phyloP scores from a whole-genome alignment of 2,888 invertebrate species.

The Tortrix viridana region DNA sequence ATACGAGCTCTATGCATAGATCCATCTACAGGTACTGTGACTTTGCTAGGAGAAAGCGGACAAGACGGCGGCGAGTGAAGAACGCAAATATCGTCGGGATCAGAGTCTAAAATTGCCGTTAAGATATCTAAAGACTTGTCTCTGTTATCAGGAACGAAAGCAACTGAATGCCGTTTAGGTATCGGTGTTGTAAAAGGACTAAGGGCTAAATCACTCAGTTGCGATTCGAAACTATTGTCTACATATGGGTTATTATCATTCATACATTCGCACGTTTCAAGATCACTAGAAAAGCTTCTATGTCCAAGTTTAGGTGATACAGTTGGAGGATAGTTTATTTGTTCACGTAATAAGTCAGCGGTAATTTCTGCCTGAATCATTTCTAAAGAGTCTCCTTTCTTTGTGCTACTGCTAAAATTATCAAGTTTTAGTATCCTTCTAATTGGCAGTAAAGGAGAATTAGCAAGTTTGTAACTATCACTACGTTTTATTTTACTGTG shows the following conservation, averaged over 20 bases:
- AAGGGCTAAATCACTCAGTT: slow-evolving; percentile 70
- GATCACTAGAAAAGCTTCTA: slow-evolving; percentile 60
- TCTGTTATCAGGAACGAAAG: slow-evolving; percentile 67
- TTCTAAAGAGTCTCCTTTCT: slow-evolving; percentile 81
- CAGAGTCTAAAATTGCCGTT: slow-evolving; percentile 78
- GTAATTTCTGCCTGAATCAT: slow-evolving; percentile 85
- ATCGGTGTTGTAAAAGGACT: slow-evolving; percentile 76
- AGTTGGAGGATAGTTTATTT: slow-evolving; percentile 88
- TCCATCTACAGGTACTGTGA: slow-evolving; percentile 86
- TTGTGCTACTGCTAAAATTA: slow-evolving; percentile 70
- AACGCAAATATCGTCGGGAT: slow-evolving; percentile 72
- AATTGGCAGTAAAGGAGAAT: slow-evolving; percentile 87
- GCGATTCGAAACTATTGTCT: slow-evolving; percentile 67
- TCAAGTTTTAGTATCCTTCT: slow-evolving; percentile 84
- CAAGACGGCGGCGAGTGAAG: slow-evolving; percentile 77
- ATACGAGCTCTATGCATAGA: slow-evolving; percentile 86
- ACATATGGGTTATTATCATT: slow-evolving; percentile 52
- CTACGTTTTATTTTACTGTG: slow-evolving; percentile 88
- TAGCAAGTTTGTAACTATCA: slow-evolving; percentile 93
- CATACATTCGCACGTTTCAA: slow-evolving; percentile 64
- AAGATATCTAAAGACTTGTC: slow-evolving; percentile 73
- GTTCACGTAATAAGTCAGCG: slow-evolving; percentile 86
- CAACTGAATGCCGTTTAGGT: slow-evolving; percentile 72
- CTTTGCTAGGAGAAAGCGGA: slow-evolving; percentile 82
- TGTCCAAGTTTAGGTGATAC: slow-evolving; percentile 84